Evolutionary conservation across 2,888 invertebrate genomes (phyloP), one percentile per base, ranked within the genome.

Genomic region (Aspidiotus destructor): DNA sequence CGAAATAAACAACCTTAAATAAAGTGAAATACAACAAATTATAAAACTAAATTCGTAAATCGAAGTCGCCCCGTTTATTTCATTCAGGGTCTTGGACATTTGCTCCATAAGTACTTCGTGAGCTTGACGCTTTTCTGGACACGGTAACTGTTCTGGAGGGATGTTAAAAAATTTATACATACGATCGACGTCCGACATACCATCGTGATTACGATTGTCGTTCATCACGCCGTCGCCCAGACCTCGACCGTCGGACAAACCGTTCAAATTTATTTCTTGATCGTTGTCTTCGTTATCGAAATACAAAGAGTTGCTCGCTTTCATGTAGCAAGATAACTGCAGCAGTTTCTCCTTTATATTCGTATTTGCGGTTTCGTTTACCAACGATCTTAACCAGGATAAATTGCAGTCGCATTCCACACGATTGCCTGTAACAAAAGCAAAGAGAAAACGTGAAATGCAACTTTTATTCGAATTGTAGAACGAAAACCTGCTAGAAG

Each of bases 241-340:
- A 11, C 41, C 41, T 42, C 65, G 41, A n/a, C 65, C 44, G 42
- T 65, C 57, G 11, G 65, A 11, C 41, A 61, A 42, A 9, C 61
- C 68, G 53, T 68, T 68, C 28, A 53, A 41, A 17, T 52, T 60
- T n/a, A 53, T 28, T 60, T 53, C 68, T 52, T 48, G 40, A 17
- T 62, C 54, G 40, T 8, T 5, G 11, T 55, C 55, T 52, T 61
- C 62, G 2, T 16, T 16, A 28, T 10, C 54, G 15, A 55, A 68
- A 41, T 61, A 68, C n/a, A n/a, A n/a, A n/a, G n/a, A 28, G 28
- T 28, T 28, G 40, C 53, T 42, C 16, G 52, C 61, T 61, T 68
- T 68, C 68, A 62, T 68, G 55, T 68, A 68, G 62, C 68, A 68
- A n/a, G 68, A 68, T 41, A 68, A n/a, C 15, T 68, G 68, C 10